These are phyloP conservation scores for Noctua comes DNA, from an alignment of 2,888 invertebrate species.

Conservation along the genomic window DNA sequence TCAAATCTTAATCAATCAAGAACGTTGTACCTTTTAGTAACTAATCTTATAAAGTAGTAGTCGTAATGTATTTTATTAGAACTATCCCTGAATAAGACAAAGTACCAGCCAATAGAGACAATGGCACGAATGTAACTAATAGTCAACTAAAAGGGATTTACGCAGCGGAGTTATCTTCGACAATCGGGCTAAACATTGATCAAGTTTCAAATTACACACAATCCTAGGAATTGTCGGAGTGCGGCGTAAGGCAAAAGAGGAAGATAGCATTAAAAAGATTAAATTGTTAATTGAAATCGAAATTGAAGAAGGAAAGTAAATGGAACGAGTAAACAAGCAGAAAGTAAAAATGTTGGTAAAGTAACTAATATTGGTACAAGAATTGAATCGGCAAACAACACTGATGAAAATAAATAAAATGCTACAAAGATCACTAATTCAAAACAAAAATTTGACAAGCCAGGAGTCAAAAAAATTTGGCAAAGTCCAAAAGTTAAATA, in stretches of 20 bases:
- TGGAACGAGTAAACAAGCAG: not conserved
- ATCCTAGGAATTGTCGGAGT: conserved; percentile 51
- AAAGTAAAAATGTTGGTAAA: not conserved
- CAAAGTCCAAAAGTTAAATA: conserved; percentile 30
- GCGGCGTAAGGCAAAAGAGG: conserved; percentile 36
- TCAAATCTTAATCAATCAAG: not conserved
- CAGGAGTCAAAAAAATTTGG: conserved; percentile 6
- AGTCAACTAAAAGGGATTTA: conserved; percentile 52
- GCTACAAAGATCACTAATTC: not conserved
- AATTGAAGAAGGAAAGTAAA: not conserved
- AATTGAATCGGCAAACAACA: not conserved
- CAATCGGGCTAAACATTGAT: conserved; percentile 74
- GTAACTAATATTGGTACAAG: not conserved
- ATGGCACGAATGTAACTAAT: conserved; percentile 47
- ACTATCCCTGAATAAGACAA: conserved; percentile 1
- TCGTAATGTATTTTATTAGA: not conserved
- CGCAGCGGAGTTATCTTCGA: conserved; percentile 60
- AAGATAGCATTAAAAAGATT: not conserved
- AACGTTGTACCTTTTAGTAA: not conserved
- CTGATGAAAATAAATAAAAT: not conserved
- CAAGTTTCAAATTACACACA: conserved; percentile 75
- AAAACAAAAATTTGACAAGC: not conserved
- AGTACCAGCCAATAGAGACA: conserved; percentile 27
- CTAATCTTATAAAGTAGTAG: not conserved
- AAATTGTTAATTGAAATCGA: not conserved